Conservation (phyloP, 2,113 vertebrate genomes). For the Cacatua alba region DNA sequence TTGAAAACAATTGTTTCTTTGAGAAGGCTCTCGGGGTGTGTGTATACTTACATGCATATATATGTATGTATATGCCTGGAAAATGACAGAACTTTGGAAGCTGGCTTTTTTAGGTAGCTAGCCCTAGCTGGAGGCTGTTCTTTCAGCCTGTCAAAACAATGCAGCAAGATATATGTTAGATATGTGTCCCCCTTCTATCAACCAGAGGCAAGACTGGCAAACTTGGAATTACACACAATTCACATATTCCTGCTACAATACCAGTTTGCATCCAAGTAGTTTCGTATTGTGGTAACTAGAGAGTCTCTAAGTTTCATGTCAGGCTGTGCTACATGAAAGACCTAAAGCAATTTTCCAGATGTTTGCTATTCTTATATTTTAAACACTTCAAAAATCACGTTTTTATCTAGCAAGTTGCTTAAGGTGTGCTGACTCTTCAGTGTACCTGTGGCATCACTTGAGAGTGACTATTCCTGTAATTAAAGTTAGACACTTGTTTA, state of each 20-base stretch:
- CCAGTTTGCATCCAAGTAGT: not conserved
- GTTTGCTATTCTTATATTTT: accelerated
- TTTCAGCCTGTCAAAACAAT: not conserved
- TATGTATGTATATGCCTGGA: not conserved
- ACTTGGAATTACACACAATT: not conserved
- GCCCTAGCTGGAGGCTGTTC: not conserved
- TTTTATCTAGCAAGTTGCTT: not conserved
- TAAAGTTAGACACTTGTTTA: not conserved
- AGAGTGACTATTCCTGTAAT: not conserved
- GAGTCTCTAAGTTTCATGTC: not conserved
- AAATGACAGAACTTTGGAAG: not conserved
- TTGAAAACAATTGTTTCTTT: not conserved
- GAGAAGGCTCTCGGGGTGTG: not conserved
- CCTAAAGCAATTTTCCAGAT: not conserved
- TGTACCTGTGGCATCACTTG: not conserved
- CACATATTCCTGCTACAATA: not conserved
- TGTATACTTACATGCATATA: not conserved
- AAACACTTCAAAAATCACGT: not conserved
- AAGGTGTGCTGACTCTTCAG: not conserved
- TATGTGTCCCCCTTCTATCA: not conserved
- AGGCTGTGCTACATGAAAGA: not conserved
- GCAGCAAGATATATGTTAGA: not conserved
- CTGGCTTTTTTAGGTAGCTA: not conserved
- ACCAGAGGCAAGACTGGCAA: not conserved
- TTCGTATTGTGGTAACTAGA: not conserved